phyloP scores from a whole-genome alignment of 2,888 invertebrate species.

The Byasa hedistus region DNA sequence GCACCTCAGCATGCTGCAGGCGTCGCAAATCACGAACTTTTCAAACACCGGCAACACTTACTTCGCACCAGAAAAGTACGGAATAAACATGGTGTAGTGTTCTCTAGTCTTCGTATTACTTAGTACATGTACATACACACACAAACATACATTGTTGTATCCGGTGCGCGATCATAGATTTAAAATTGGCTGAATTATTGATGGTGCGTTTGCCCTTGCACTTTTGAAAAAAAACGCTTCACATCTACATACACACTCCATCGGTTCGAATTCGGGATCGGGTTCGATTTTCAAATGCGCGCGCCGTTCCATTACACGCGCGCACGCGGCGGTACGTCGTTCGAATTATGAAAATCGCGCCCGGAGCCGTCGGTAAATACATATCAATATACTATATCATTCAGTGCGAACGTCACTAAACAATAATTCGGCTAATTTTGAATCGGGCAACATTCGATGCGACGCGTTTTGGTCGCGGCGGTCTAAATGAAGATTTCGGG shows the following conservation, averaged over 20 bases:
- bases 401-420: slow-evolving; percentile 46
- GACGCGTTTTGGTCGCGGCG: slow-evolving; percentile 33
- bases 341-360: slow-evolving; percentile 40
- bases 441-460: slow-evolving; percentile 21
- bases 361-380: slow-evolving; percentile 51
- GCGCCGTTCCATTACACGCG: slow-evolving; percentile 10
- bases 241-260: slow-evolving; percentile 5
- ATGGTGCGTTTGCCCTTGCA: slow-evolving; percentile 14
- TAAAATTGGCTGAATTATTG: slow-evolving; percentile 28
- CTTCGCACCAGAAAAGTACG: slow-evolving; percentile 76
- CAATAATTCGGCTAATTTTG: slow-evolving; percentile 40
- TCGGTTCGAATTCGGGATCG: slow-evolving; percentile 9
- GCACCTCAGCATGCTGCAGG: slow-evolving; percentile 74
- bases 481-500: slow-evolving; percentile 42
- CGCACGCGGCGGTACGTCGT: slow-evolving; percentile 32
- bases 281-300: slow-evolving; percentile 26
- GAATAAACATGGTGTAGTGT: slow-evolving; percentile 78
- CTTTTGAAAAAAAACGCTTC: slow-evolving; percentile 4
- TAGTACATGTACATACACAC: no score
- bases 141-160: slow-evolving; percentile 39
- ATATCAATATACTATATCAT: slow-evolving; percentile 47
- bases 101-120: slow-evolving; percentile 53
- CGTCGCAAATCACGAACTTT: slow-evolving; percentile 77
- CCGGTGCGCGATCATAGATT: slow-evolving; percentile 36
- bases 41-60: slow-evolving; percentile 74